Conservation (phyloP, 2,797 vertebrate species). For the Lycodopsis pacificus region DNA sequence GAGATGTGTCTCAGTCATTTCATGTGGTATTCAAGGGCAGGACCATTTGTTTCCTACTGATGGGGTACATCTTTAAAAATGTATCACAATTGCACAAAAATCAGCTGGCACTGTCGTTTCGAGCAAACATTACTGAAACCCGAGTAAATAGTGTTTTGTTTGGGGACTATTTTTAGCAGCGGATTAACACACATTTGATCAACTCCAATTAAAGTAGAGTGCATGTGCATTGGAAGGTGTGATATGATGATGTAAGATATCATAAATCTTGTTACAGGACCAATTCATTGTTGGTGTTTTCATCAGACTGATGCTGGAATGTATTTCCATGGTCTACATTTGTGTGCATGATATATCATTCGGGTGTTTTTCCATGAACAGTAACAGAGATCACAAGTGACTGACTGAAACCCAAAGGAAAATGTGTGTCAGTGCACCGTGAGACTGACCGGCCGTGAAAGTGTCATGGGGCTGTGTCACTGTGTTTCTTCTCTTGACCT, state of each 20-base stretch:
- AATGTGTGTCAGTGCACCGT: neutral
- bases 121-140: neutral
- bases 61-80: neutral
- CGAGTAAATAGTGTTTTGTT: slow-evolving; percentile 6
- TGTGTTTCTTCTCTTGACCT: slow-evolving; percentile 64
- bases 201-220: neutral
- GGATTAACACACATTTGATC: slow-evolving; percentile 26
- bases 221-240: neutral
- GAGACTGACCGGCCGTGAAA: slow-evolving; percentile 31
- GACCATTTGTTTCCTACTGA: neutral
- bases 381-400: neutral
- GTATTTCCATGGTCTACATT: neutral
- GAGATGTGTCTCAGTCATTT: slow-evolving; percentile 20
- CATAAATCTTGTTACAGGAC: neutral
- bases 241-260: too few species aligned
- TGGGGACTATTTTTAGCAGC: slow-evolving; percentile 17
- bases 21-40: neutral
- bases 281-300: neutral
- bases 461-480: slow-evolving; percentile 26
- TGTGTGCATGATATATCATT: neutral
- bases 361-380: neutral
- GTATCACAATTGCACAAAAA: neutral
- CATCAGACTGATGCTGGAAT: neutral
- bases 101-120: neutral
- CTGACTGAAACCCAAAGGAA: neutral